A percentile compares a stretch with the other conserved stretches of the same genome.
These are phyloP conservation scores for Apodemus speciosus DNA, from an alignment of 2,113 vertebrate genomes.

Conservation along the genomic window DNA sequence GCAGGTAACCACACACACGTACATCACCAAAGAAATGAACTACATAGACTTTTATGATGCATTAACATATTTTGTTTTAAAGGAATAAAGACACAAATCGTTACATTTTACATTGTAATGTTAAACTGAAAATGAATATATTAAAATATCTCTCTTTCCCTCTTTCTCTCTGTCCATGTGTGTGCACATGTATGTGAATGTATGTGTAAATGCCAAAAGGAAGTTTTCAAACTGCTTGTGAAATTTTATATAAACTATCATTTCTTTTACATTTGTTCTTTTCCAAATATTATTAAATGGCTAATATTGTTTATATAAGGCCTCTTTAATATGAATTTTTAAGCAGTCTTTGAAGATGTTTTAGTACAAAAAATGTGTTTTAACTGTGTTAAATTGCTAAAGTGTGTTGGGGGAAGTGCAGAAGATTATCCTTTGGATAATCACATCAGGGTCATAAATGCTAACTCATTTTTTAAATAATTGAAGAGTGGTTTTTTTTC, in stretches of 20 bases:
- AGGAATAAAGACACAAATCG: background rate
- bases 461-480: background rate
- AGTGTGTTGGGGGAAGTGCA: background rate
- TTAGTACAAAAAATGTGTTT: background rate
- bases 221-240: background rate
- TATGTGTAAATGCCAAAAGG: background rate
- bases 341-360: background rate
- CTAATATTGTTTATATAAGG: background rate
- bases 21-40: background rate
- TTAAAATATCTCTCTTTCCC: background rate
- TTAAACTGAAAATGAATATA: background rate
- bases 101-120: background rate
- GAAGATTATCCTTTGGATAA: background rate
- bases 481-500: no score
- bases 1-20: background rate
- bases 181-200: background rate
- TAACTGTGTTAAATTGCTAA: background rate
- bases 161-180: background rate
- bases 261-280: background rate
- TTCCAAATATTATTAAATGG: background rate
- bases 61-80: background rate
- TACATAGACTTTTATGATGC: background rate
- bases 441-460: background rate
- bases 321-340: background rate
- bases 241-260: background rate